Conservation (phyloP, 2,113 vertebrate genomes). For the Silurus glanis region DNA sequence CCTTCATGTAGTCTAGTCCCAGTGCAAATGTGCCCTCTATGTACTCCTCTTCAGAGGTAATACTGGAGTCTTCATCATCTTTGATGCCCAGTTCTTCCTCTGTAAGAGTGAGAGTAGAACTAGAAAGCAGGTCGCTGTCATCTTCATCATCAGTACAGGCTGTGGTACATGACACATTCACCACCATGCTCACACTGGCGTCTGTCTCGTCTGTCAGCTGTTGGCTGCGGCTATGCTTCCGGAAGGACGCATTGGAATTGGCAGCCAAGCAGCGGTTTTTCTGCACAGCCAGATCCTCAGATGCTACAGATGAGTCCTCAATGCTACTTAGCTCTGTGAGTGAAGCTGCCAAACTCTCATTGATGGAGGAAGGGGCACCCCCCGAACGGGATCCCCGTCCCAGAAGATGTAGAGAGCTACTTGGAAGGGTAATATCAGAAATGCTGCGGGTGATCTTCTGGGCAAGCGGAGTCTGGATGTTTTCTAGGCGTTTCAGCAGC, state of each 20-base stretch:
- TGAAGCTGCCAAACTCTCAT: slow-evolving; percentile 86
- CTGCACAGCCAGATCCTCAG: slow-evolving; percentile 84
- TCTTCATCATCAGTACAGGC: slow-evolving; percentile 95
- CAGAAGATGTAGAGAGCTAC: slow-evolving; percentile 76
- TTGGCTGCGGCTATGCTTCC: slow-evolving; percentile 74
- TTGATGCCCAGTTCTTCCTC: slow-evolving; percentile 91
- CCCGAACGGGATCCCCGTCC: slow-evolving; percentile 50
- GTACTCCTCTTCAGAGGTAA: slow-evolving; percentile 87
- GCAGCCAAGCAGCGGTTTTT: slow-evolving; percentile 74
- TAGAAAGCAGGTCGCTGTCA: slow-evolving; percentile 94
- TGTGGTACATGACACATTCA: slow-evolving; percentile 94
- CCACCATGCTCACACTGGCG: slow-evolving; percentile 94
- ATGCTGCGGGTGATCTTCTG: slow-evolving; percentile 91
- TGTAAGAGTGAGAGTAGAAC: slow-evolving; percentile 94
- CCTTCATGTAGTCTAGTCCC: slow-evolving; percentile 90
- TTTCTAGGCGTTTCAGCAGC: slow-evolving; percentile 90
- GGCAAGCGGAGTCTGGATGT: slow-evolving; percentile 86
- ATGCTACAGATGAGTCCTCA: slow-evolving; percentile 87
- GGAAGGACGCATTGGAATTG: slow-evolving; percentile 79
- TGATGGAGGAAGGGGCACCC: slow-evolving; percentile 76
- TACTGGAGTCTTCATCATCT: slow-evolving; percentile 84
- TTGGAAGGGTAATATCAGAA: slow-evolving; percentile 89
- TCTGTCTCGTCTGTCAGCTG: slow-evolving; percentile 81
- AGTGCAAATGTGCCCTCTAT: slow-evolving; percentile 83
- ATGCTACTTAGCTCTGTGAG: slow-evolving; percentile 90